Evolutionary conservation across 2,888 invertebrate genomes (phyloP).

Genomic region (Horisme vitalbata): DNA sequence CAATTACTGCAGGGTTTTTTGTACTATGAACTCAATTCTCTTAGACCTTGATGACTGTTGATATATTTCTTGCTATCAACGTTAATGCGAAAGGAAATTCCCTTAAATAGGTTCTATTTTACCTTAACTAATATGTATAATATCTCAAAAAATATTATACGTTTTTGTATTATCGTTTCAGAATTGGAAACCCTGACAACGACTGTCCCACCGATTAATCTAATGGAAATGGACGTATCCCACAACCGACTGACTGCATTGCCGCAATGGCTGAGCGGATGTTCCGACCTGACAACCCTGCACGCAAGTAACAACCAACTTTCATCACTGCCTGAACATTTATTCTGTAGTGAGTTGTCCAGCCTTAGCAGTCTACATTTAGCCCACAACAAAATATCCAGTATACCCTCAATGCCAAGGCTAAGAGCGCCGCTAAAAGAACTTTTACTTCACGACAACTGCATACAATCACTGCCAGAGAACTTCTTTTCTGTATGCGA

Average conservation of each 20-base stretch:
- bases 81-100: no score
- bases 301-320: slow-evolving; percentile 90
- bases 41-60: no score
- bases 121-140: not conserved
- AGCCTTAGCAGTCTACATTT: slow-evolving; percentile 88
- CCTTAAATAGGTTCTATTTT: no score
- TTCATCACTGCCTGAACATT: slow-evolving; percentile 86
- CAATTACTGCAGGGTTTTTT: no score
- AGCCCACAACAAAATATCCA: slow-evolving; percentile 89
- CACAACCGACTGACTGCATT: slow-evolving; percentile 88
- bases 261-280: slow-evolving; percentile 90
- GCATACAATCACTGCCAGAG: slow-evolving; percentile 87
- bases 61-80: no score
- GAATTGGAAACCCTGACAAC: slow-evolving; percentile 88
- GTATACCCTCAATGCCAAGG: slow-evolving; percentile 87
- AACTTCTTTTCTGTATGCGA: slow-evolving; percentile 88
- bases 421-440: slow-evolving; percentile 86
- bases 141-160: not conserved
- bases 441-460: slow-evolving; percentile 90
- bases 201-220: slow-evolving; percentile 86
- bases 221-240: slow-evolving; percentile 90
- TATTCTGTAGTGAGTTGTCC: slow-evolving; percentile 89
- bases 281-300: slow-evolving; percentile 87
- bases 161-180: slow-evolving; percentile 66
- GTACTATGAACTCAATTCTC: no score